A percentile compares a stretch with the other conserved stretches of the same genome.
These are phyloP conservation scores for Lipotes vexillifer DNA, from an alignment of 2,113 vertebrate genomes.

Conservation along the genomic window DNA sequence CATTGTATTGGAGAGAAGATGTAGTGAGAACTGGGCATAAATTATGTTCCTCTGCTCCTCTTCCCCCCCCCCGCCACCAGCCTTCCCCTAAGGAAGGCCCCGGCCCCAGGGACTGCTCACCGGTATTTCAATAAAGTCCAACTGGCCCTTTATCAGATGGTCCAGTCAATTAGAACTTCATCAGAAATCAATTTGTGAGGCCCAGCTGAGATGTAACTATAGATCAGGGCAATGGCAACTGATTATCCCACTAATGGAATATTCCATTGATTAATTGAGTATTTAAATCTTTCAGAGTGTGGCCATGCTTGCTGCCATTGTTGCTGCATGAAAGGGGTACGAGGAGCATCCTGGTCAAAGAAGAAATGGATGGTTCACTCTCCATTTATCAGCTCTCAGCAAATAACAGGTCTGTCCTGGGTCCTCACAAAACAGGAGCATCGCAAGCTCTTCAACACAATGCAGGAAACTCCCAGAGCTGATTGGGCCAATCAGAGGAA, in stretches of 20 bases:
- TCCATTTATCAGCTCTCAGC: neutral
- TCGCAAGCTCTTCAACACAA: rapidly evolving
- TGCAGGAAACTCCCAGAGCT: neutral
- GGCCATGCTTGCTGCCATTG: conserved; percentile 56
- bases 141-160: conserved; percentile 76
- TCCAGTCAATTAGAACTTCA: conserved; percentile 87
- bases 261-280: conserved; percentile 88
- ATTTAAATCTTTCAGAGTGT: conserved; percentile 79
- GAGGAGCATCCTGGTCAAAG: neutral
- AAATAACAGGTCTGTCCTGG: neutral
- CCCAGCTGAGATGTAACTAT: conserved; percentile 87
- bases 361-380: neutral
- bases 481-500: neutral
- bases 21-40: conserved; percentile 72
- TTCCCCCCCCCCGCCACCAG: conserved; percentile 44
- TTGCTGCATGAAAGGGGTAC: neutral
- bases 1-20: conserved; percentile 69
- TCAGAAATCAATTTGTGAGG: conserved; percentile 87
- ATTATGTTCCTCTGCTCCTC: conserved; percentile 69
- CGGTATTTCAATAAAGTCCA: conserved; percentile 71
- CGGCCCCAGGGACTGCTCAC: conserved; percentile 60
- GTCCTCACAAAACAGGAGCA: neutral
- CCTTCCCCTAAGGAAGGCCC: conserved; percentile 60
- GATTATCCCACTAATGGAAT: conserved; percentile 86
- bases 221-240: conserved; percentile 81